These are phyloP conservation scores for Sebastes jordani DNA, from an alignment of 2,797 vertebrate genomes.

Conservation along the genomic window DNA sequence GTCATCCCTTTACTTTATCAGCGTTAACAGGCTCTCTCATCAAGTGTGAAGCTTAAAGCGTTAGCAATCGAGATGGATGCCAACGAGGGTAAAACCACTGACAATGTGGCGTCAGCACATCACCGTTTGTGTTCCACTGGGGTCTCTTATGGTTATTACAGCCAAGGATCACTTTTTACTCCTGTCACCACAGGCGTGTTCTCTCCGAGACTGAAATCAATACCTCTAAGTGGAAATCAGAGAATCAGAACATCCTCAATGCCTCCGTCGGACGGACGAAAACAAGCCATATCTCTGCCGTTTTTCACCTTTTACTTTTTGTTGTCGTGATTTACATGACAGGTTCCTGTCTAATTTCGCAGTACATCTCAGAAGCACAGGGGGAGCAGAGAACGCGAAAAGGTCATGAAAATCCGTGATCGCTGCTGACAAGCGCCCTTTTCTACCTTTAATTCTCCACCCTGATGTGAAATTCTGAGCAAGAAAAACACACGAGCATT, in stretches of 20 bases:
- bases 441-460: constrained; percentile 57
- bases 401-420: constrained; percentile 69
- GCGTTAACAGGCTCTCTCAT: constrained; percentile 51
- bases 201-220: constrained; percentile 73
- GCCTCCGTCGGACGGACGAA: constrained; percentile 20
- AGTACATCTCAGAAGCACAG: constrained; percentile 28
- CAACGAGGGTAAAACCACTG: constrained; percentile 47
- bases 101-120: constrained; percentile 52
- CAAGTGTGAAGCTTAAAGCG: constrained; percentile 51
- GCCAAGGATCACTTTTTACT: constrained; percentile 60
- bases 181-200: constrained; percentile 70
- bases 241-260: constrained; percentile 57
- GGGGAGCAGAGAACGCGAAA: constrained; percentile 53
- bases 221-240: constrained; percentile 75
- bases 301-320: constrained; percentile 62
- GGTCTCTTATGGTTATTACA: constrained; percentile 68
- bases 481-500: constrained; percentile 43
- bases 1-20: constrained; percentile 50
- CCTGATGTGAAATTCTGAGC: constrained; percentile 43
- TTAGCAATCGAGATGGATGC: constrained; percentile 52
- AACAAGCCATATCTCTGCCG: constrained; percentile 16
- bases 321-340: constrained; percentile 67
- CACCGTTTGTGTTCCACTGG: constrained; percentile 48
- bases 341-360: constrained; percentile 70
- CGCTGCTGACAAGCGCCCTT: constrained; percentile 66